phyloP scores from a whole-genome alignment of 2,888 invertebrate genomes.

The Eugnorisma glareosa region DNA sequence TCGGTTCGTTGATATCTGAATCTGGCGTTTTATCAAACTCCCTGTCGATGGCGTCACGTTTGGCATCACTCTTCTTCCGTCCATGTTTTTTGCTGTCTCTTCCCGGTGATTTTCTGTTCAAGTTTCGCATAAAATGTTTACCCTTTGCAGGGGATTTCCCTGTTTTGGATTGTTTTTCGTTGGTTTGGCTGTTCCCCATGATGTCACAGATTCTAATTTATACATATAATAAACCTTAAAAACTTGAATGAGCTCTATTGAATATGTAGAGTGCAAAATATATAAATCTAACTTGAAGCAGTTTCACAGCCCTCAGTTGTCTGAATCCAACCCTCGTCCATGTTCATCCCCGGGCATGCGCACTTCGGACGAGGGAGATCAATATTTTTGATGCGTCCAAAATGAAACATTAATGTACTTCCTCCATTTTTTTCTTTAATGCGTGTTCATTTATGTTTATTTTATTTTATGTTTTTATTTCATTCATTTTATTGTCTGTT shows the following conservation, averaged over 20 bases:
- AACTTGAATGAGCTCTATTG: slow-evolving; percentile 30
- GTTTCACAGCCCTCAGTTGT: slow-evolving; percentile 78
- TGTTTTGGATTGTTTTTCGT: slow-evolving; percentile 88
- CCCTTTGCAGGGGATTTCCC: slow-evolving; percentile 91
- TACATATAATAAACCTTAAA: slow-evolving; percentile 51
- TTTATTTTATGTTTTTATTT: too few species aligned
- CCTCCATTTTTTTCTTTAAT: neutral
- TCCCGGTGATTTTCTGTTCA: slow-evolving; percentile 85
- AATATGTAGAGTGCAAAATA: slow-evolving; percentile 46
- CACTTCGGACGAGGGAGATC: slow-evolving; percentile 66
- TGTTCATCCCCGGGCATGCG: slow-evolving; percentile 69
- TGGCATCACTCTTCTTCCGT: slow-evolving; percentile 83
- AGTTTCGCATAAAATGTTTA: slow-evolving; percentile 90
- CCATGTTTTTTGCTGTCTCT: slow-evolving; percentile 86
- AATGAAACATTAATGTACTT: slow-evolving; percentile 22
- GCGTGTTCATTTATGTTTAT: neutral
- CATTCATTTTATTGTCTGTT: neutral
- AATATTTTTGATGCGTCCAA: slow-evolving; percentile 67
- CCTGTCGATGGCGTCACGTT: slow-evolving; percentile 82
- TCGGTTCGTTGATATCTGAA: slow-evolving; percentile 87
- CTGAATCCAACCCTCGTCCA: slow-evolving; percentile 58
- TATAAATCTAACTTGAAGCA: slow-evolving; percentile 66
- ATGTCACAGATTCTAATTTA: slow-evolving; percentile 35
- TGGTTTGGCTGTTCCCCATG: slow-evolving; percentile 91
- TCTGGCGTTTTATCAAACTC: slow-evolving; percentile 88